Evolutionary conservation across 2,113 vertebrate genomes (phyloP).

Genomic region (Ictidomys tridecemlineatus): DNA sequence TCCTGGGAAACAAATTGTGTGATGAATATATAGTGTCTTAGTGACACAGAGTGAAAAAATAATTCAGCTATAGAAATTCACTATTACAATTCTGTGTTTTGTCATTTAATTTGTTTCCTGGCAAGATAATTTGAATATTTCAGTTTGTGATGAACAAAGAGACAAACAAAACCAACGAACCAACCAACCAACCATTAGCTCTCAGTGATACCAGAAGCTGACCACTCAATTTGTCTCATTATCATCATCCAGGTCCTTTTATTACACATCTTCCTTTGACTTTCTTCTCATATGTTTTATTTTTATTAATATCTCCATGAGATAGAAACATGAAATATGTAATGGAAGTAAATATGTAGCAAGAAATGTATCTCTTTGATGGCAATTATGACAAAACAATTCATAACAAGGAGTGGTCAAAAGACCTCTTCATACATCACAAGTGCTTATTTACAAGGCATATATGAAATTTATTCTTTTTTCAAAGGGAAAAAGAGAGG

Average conservation of each 20-base stretch:
- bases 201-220: not conserved
- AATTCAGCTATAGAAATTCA: conserved; percentile 18
- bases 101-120: not conserved
- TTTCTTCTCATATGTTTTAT: not conserved
- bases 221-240: not conserved
- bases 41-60: not conserved
- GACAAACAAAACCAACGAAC: not conserved
- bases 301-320: conserved; percentile 43
- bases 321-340: not conserved
- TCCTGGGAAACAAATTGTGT: not conserved
- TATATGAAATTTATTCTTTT: not conserved
- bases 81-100: not conserved
- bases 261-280: not conserved
- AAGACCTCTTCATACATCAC: not conserved
- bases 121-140: not conserved
- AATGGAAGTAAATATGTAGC: not conserved
- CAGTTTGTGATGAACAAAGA: not conserved
- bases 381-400: not conserved
- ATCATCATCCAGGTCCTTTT: not conserved
- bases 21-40: not conserved
- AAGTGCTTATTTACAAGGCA: not conserved
- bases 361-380: not conserved
- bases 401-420: not conserved
- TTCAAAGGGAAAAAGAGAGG: not conserved
- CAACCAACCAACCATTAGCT: not conserved